These are phyloP conservation scores for Cheilosia vernalis DNA, from an alignment of 2,888 invertebrate species.

Conservation along the genomic window DNA sequence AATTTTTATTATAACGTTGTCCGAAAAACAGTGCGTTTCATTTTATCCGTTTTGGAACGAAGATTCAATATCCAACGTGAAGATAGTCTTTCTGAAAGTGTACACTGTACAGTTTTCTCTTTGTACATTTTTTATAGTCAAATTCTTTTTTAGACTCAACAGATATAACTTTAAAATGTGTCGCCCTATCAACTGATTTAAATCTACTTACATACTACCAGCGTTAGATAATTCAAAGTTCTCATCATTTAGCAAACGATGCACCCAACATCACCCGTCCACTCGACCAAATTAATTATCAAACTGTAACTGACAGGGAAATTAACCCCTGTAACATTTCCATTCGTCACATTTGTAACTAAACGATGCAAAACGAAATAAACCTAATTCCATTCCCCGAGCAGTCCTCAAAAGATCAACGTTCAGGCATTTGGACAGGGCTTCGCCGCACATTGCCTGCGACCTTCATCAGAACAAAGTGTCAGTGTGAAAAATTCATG, in stretches of 20 bases:
- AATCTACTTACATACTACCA: no score
- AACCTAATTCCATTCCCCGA: constrained; percentile 4
- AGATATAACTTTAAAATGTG: no score
- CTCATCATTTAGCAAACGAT: constrained; percentile 37
- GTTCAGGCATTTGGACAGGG: constrained; percentile 35
- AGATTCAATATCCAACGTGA: no score
- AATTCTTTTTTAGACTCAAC: no score
- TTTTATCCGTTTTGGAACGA: no score
- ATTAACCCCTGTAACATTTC: constrained; percentile 25
- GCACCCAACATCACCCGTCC: background rate
- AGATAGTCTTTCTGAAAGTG: no score
- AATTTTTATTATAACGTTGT: no score
- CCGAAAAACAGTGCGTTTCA: no score
- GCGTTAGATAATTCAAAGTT: constrained; percentile 4
- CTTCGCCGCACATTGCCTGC: constrained; percentile 18
- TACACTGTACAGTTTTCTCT: no score
- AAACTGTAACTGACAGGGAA: constrained; percentile 34
- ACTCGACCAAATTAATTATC: constrained; percentile 46
- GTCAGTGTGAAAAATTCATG: constrained; percentile 8
- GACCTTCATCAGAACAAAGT: constrained; percentile 9
- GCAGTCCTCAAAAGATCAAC: background rate
- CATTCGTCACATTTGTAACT: constrained; percentile 58
- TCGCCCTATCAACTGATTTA: no score
- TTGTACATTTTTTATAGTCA: no score
- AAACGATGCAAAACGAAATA: constrained; percentile 60